Conservation (phyloP, 2,113 vertebrate genomes). For the Eudyptes chrysolophus region DNA sequence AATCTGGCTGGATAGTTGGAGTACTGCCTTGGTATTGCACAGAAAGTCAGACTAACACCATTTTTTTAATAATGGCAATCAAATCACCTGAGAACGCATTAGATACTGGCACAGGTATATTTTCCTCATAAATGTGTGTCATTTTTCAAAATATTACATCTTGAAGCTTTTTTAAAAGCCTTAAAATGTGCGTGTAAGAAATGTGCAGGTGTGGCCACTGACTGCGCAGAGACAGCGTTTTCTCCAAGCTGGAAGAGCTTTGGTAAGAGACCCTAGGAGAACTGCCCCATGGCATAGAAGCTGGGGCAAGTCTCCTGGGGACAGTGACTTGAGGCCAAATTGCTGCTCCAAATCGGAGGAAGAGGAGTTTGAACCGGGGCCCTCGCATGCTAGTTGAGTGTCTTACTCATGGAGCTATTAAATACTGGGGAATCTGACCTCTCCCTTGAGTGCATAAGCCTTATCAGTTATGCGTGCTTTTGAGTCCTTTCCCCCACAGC, state of each 20-base stretch:
- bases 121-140: not conserved
- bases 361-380: not conserved
- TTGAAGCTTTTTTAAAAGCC: not conserved
- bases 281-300: not conserved
- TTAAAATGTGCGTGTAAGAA: rapidly evolving
- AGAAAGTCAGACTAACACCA: not conserved
- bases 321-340: not conserved
- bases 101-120: not conserved
- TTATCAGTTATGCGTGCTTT: not conserved
- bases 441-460: not conserved
- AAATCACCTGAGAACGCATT: not conserved
- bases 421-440: not conserved
- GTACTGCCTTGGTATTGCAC: not conserved
- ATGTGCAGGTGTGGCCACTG: not conserved
- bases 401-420: not conserved
- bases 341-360: not conserved
- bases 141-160: not conserved
- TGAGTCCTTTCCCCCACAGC: not conserved
- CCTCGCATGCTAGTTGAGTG: not conserved
- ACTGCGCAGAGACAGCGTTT: rapidly evolving
- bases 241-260: not conserved
- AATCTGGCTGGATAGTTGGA: not conserved
- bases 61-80: not conserved
- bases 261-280: not conserved
- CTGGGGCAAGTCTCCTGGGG: not conserved